Evolutionary conservation across 2,888 invertebrate species (phyloP).

Genomic region (Lacanobia wlatinum): DNA sequence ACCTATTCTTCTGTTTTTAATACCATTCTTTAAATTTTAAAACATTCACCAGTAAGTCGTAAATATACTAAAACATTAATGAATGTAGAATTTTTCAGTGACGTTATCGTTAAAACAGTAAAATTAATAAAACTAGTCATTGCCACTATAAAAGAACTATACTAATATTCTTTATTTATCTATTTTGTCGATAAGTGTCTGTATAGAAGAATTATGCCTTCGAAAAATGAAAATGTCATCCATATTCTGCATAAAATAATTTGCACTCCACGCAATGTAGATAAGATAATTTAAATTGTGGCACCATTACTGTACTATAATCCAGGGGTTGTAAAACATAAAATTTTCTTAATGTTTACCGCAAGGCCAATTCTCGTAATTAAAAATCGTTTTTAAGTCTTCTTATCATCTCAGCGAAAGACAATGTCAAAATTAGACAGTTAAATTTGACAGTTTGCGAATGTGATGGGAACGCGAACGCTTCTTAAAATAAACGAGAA

Average conservation of each 20-base stretch:
- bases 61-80: background rate
- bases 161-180: background rate
- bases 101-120: background rate
- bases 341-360: too few species aligned
- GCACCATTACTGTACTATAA: background rate
- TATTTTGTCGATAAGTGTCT: background rate
- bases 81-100: background rate
- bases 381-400: too few species aligned
- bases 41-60: background rate
- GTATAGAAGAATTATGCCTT: background rate
- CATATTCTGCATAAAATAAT: background rate
- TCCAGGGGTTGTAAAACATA: background rate
- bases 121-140: conserved; percentile 5
- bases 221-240: background rate
- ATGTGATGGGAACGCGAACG: too few species aligned
- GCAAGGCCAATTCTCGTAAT: too few species aligned
- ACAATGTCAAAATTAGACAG: too few species aligned
- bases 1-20: background rate
- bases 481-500: too few species aligned
- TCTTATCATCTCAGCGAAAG: too few species aligned
- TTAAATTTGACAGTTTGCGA: too few species aligned
- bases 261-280: background rate
- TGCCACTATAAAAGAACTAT: background rate
- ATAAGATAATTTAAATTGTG: background rate
- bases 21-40: background rate